These are phyloP conservation scores for Anoplopoma fimbria DNA, from an alignment of 2,113 vertebrate species.

Conservation along the genomic window DNA sequence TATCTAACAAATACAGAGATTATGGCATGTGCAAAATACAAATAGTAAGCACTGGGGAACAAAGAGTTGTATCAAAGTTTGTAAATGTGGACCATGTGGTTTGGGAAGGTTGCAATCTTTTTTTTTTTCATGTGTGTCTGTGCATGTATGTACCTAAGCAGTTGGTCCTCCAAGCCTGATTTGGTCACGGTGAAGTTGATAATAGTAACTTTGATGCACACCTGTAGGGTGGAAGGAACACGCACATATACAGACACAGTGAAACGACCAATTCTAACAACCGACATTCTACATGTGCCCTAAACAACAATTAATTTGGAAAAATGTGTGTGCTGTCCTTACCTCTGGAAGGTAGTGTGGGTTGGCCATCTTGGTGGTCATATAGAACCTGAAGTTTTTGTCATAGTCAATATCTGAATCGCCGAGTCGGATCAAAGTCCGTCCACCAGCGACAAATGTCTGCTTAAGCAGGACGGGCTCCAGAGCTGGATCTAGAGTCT, in stretches of 20 bases:
- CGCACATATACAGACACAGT: neutral
- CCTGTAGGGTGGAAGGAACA: slow-evolving; percentile 72
- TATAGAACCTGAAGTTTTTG: slow-evolving; percentile 90
- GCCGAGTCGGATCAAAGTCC: slow-evolving; percentile 88
- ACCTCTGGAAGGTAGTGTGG: slow-evolving; percentile 93
- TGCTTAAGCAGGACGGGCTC: slow-evolving; percentile 91
- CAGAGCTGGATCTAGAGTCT: slow-evolving; percentile 87
- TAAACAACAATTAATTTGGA: neutral
- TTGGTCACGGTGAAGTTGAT: slow-evolving; percentile 93
- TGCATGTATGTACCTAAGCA: slow-evolving; percentile 85
- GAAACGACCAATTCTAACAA: neutral
- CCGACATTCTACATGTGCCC: neutral
- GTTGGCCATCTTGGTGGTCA: slow-evolving; percentile 93
- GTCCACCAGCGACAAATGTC: slow-evolving; percentile 86
- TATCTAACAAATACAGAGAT: neutral
- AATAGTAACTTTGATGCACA: slow-evolving; percentile 94
- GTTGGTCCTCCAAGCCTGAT: slow-evolving; percentile 90
- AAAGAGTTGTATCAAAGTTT: neutral
- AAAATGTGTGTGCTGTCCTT: slow-evolving; percentile 9
- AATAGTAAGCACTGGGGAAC: neutral
- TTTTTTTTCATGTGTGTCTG: neutral
- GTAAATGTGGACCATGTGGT: neutral
- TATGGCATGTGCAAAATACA: neutral
- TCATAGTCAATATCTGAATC: slow-evolving; percentile 91
- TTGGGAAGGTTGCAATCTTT: neutral